Base-by-base conservation (phyloP, 1,140 invertebrate genomes). In the Penaeus japonicus region DNA sequence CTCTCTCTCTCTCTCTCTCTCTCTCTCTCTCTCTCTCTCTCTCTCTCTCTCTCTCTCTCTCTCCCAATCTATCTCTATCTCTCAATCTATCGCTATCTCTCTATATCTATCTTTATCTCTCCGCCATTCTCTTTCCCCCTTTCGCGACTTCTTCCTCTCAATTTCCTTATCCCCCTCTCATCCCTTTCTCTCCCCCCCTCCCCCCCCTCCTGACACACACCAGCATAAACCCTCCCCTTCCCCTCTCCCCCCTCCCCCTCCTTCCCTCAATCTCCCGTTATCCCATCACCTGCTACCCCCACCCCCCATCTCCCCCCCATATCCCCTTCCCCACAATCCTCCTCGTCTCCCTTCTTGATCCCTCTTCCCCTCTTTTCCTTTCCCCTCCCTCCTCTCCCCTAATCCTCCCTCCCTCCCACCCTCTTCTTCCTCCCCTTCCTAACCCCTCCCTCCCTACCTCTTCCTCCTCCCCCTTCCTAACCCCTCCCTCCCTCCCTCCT, bases 1-100 rank as follows among this genome's bases (percentile, higher is more conserved):
- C n/a, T n/a, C n/a, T 53, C 78, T 24, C 78, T 54, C 78, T 24
- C 78, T 81, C 78, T 55, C 53, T 81, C 53, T n/a, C 78, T 55
- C 24, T 55, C 20, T 22, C 78, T 53, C 57, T 59, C 57, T n/a
- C 57, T n/a, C n/a, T 59, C 57, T 59, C n/a, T n/a, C n/a, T n/a
- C n/a, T n/a, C 57, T 59, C n/a, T n/a, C 57, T 59, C n/a, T n/a
- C 57, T n/a, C 27, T 18, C 73, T 75, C 30, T 30, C 30, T 27
- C 30, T 30, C 15, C 73, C 15, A 10, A 27, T 32, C 24, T 78
- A 24, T 39, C 35, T 78, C 77, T 47, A 30, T 35, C 77, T 39
- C 39, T 39, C 4, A 35, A 30, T 79, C 77, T 39, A 15, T 39
- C n/a, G n/a, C n/a, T n/a, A n/a, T n/a, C n/a, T n/a, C n/a, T 75